Evolutionary conservation across 2,888 invertebrate genomes (phyloP), one percentile per base, ranked within the genome.

Genomic region (Gymnosoma rotundatum): DNA sequence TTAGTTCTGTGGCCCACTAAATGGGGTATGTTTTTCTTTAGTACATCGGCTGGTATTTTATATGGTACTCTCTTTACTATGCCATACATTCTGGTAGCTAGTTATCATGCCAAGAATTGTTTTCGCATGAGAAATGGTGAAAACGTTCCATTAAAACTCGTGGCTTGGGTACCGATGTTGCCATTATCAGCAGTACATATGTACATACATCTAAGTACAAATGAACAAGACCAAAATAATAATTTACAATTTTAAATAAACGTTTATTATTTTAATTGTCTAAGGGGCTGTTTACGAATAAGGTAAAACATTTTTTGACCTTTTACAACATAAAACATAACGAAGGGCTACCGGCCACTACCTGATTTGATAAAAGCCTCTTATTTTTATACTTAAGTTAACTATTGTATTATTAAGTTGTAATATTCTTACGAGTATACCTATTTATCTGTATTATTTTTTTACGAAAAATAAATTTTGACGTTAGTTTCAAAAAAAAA

Each of bases 51-150:
- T 5, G 93, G 93, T 12, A 90, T 93, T 56, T 89, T 92, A 50
- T 93, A 93, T 82, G 92, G 92, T 8, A 92, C 93, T 0, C 88
- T 92, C 1, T 93, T 92, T n/a, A 93, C 93, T 21, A 91, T 93
- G 83, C 93, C 93, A 12, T 93, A 91, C 63, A 90, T 93, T 36
- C 75, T 93, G 25, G 89, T 93, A 48, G 92, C 93, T 25, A 90
- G 89, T 82, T 93, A 93, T 86, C 93, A 93, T 86, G 90, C 92
- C 25, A 92, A 92, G 79, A 91, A 91, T 83, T 91, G 90, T 81
- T 92, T 92, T 83, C 89, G 89, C 72, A 83, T 91, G 3, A 89
- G 87, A 14, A 88, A 90, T 64, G 92, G 92, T 5, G 92, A 91
- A 86, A 91, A 90, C 42, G 88, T 92, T n/a, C 91, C 91, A 0